phyloP scores from a whole-genome alignment of 1,140 invertebrate species.

The Zaprionus gabonicus region DNA sequence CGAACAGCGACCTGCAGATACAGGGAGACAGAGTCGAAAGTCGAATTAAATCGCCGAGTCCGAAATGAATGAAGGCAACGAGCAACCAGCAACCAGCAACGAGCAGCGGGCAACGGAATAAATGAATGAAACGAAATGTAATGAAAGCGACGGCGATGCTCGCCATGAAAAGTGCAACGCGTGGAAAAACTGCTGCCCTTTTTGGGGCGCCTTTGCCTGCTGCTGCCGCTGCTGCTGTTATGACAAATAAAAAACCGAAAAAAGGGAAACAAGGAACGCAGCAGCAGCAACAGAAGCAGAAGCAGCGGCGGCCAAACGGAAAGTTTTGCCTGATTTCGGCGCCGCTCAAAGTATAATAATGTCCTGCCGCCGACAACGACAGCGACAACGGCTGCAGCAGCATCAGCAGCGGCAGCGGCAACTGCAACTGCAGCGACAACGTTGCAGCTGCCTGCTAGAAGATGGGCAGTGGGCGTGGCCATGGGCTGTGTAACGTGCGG shows the following conservation, averaged over 20 bases:
- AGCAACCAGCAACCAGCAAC: slow-evolving; percentile 28
- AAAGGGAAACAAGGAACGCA: slow-evolving; percentile 12
- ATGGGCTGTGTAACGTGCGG: slow-evolving; percentile 48
- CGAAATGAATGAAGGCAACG: slow-evolving; percentile 73
- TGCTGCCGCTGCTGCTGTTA: slow-evolving; percentile 38
- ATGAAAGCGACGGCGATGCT: slow-evolving; percentile 62
- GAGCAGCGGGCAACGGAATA: slow-evolving; percentile 64
- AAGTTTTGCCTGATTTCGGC: slow-evolving; percentile 76
- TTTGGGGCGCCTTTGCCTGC: slow-evolving; percentile 36
- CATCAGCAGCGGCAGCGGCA: not conserved
- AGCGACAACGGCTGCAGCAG: slow-evolving; percentile 27
- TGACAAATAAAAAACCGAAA: slow-evolving; percentile 54
- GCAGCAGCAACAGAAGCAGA: not conserved
- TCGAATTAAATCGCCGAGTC: slow-evolving; percentile 76
- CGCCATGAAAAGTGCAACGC: slow-evolving; percentile 60
- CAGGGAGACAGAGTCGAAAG: slow-evolving; percentile 52
- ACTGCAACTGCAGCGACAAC: slow-evolving; percentile 14
- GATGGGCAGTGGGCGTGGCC: slow-evolving; percentile 52
- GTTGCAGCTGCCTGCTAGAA: slow-evolving; percentile 26
- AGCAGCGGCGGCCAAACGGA: slow-evolving; percentile 33
- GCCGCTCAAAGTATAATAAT: slow-evolving; percentile 78
- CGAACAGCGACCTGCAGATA: slow-evolving; percentile 17
- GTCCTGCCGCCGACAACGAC: slow-evolving; percentile 42
- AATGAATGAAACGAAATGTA: slow-evolving; percentile 76
- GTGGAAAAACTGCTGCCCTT: slow-evolving; percentile 58